These are phyloP conservation scores for Parus major DNA, from an alignment of 2,113 vertebrate species.

Conservation along the genomic window DNA sequence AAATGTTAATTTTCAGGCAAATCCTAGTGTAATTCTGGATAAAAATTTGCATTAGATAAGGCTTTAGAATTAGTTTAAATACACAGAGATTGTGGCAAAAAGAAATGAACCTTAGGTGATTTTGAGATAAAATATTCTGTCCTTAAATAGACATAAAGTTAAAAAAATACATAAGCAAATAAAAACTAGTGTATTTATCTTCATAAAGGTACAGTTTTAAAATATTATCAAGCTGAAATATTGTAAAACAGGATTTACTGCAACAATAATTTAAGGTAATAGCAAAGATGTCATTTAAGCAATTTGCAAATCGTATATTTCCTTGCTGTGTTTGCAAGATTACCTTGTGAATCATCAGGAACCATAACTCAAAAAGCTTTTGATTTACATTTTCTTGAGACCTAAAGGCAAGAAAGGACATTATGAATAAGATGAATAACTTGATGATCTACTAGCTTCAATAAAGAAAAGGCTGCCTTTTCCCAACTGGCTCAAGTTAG, in stretches of 20 bases:
- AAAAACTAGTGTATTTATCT: slow-evolving; percentile 62
- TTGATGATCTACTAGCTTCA: slow-evolving; percentile 59
- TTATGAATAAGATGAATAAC: slow-evolving; percentile 63
- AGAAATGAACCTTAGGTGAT: background rate
- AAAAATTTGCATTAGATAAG: background rate
- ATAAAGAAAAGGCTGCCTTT: slow-evolving; percentile 54
- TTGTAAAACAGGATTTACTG: slow-evolving; percentile 68
- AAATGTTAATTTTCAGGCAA: slow-evolving; percentile 43
- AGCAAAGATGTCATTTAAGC: slow-evolving; percentile 77
- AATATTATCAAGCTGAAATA: slow-evolving; percentile 76
- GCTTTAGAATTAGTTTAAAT: slow-evolving; percentile 3
- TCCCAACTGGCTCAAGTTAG: slow-evolving; percentile 28
- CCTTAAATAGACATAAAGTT: background rate
- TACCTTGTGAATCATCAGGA: slow-evolving; percentile 76
- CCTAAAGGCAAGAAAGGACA: slow-evolving; percentile 71
- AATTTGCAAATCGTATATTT: slow-evolving; percentile 78
- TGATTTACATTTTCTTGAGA: slow-evolving; percentile 77
- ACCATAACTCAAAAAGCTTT: slow-evolving; percentile 68
- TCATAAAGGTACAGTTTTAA: slow-evolving; percentile 73
- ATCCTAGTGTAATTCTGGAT: slow-evolving; percentile 24
- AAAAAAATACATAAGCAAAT: slow-evolving; percentile 63
- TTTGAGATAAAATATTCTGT: slow-evolving; percentile 21
- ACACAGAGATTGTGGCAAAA: background rate
- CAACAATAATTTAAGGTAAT: slow-evolving; percentile 78
- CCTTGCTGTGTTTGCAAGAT: slow-evolving; percentile 75